Evolutionary conservation across 2,888 invertebrate species (phyloP), one percentile per base, ranked within the genome.

Genomic region (Ashinkailepas kermadecensis): DNA sequence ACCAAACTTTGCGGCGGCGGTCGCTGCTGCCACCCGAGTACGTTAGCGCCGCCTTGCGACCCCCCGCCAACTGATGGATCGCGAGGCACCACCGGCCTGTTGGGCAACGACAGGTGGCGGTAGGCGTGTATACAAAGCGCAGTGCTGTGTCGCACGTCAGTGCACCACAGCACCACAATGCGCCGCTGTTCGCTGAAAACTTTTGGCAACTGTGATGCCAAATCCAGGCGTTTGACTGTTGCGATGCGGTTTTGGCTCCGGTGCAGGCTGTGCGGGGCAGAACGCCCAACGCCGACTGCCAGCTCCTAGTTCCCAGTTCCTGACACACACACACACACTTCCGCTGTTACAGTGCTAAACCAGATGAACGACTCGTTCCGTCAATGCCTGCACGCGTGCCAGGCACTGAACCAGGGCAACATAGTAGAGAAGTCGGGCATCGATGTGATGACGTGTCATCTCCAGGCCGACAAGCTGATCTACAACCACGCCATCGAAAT

Each of bases 401-500:
- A 96, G 87, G 92, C 94, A 86, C 91, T 99, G 81, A 95, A 97
- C 88, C 92, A 92, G 84, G 79, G 79, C 25, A 74, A 74, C 74
- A 56, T 80, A 56, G 82, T 74, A 81, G 83, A 78, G 78, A 80
- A 85, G 83, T 83, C 85, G 21, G 85, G 85, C 81, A 85, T 85
- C 80, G 85, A 85, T 80, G 85, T 85, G 10, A 85, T 84, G 59
- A 85, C 85, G 81, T 85, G 85, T 80, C 84, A 85, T 56, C 85
- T 85, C 78, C 84, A 85, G 15, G 85, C 85, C 74, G 84, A 99
- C 87, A 95, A 95, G 88, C 94, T 99, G 85, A 92, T 99, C 83
- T 99, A 99, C 89, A 95, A 96, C 87, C 95, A 99, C 88, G 99
- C 99, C 84, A 95, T 99, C 86, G 95, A 98, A 89, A 93, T 99